These are phyloP conservation scores for Chrysolina americana DNA, from an alignment of 2,888 invertebrate genomes.

Conservation along the genomic window DNA sequence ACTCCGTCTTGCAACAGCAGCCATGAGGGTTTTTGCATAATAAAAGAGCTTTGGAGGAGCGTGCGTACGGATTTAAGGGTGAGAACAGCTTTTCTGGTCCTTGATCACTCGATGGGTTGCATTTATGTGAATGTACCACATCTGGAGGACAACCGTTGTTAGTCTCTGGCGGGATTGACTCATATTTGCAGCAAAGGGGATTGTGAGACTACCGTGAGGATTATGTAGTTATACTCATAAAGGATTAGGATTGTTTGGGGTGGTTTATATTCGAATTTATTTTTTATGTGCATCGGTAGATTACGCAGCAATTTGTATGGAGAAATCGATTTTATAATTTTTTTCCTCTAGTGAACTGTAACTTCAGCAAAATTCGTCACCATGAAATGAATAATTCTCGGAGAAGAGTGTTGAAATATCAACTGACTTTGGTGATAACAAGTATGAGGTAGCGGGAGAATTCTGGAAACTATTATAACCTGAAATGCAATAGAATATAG, in stretches of 20 bases:
- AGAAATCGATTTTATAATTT: too few species aligned
- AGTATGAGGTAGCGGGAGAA: too few species aligned
- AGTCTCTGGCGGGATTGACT: background rate
- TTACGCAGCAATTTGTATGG: too few species aligned
- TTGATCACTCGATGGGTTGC: slow-evolving; percentile 59
- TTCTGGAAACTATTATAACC: too few species aligned
- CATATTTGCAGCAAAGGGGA: slow-evolving; percentile 6
- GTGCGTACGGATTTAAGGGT: slow-evolving; percentile 45
- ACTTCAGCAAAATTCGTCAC: too few species aligned
- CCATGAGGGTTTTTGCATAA: slow-evolving; percentile 15
- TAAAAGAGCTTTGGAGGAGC: slow-evolving; percentile 6
- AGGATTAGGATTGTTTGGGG: background rate
- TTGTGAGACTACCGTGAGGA: background rate
- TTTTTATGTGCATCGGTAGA: too few species aligned
- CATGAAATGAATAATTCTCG: too few species aligned
- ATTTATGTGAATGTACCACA: slow-evolving; percentile 49
- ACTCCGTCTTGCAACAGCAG: background rate
- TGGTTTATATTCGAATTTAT: background rate
- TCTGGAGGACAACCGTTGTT: slow-evolving; percentile 36
- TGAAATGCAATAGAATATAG: too few species aligned
- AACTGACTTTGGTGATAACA: too few species aligned
- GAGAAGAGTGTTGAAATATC: too few species aligned
- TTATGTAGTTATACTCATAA: background rate
- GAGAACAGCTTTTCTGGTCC: slow-evolving; percentile 57
- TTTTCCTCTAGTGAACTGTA: too few species aligned